Evolutionary conservation across 2,113 vertebrate genomes (phyloP).

Genomic region (Lampris incognitus): DNA sequence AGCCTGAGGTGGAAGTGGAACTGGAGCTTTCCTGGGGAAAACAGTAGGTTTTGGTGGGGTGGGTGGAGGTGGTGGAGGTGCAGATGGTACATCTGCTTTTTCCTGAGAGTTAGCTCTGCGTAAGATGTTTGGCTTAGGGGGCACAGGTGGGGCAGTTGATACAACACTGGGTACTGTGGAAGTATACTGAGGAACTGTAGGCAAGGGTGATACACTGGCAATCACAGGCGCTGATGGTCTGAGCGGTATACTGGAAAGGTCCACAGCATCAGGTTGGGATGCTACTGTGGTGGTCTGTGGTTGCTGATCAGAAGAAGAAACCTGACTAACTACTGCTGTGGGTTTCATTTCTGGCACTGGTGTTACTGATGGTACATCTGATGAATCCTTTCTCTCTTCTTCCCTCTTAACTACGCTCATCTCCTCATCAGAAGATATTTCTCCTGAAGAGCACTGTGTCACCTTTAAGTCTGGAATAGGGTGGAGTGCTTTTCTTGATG

Average conservation of each 20-base stretch:
- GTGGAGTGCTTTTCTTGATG: slow-evolving; percentile 83
- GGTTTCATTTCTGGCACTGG: slow-evolving; percentile 49
- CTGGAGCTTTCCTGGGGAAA: slow-evolving; percentile 87
- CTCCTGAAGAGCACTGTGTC: slow-evolving; percentile 96
- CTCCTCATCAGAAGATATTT: slow-evolving; percentile 92
- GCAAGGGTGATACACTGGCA: slow-evolving; percentile 74
- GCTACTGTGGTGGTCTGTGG: slow-evolving; percentile 17
- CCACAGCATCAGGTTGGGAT: slow-evolving; percentile 67
- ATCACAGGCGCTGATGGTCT: slow-evolving; percentile 60
- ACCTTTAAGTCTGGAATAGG: slow-evolving; percentile 97
- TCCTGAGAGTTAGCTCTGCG: slow-evolving; percentile 89
- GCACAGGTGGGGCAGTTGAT: slow-evolving; percentile 82
- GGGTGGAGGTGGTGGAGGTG: slow-evolving; percentile 89
- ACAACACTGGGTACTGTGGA: slow-evolving; percentile 78
- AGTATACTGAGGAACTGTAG: slow-evolving; percentile 84
- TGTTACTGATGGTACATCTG: slow-evolving; percentile 67
- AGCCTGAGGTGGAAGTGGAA: slow-evolving; percentile 81
- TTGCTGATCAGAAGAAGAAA: slow-evolving; percentile 43
- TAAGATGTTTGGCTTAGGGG: slow-evolving; percentile 85
- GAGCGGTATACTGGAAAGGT: slow-evolving; percentile 68
- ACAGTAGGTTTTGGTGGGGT: slow-evolving; percentile 90
- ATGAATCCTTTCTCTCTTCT: slow-evolving; percentile 72
- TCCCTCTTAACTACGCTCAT: slow-evolving; percentile 78
- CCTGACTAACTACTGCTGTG: slow-evolving; percentile 32
- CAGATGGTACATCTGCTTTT: slow-evolving; percentile 82